Percentiles rank a stretch among this genome's conserved stretches.
phyloP scores from a whole-genome alignment of 2,113 vertebrate genomes.

The Taxidea taxus region DNA sequence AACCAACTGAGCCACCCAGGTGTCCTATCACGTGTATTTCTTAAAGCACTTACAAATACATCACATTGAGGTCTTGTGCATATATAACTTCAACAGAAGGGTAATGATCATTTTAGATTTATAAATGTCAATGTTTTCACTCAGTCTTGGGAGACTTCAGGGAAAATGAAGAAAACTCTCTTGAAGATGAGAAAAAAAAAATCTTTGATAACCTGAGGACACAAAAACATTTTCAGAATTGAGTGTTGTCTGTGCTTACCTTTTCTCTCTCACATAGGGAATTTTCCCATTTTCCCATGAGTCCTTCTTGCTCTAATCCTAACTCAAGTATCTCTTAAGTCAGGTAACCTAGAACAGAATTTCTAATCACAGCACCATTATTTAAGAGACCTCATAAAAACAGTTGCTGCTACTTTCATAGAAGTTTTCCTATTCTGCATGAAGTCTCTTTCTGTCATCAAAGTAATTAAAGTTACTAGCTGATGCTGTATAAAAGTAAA shows the following conservation, averaged over 20 bases:
- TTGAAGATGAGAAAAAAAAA: background rate
- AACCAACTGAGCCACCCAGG: too few species aligned
- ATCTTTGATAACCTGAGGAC: background rate
- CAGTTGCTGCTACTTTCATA: background rate
- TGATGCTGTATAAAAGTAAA: background rate
- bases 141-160: background rate
- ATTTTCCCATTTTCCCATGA: background rate
- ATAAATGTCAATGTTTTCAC: background rate
- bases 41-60: background rate
- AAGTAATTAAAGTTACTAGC: background rate
- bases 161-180: background rate
- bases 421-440: background rate
- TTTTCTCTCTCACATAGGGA: background rate
- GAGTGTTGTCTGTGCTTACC: background rate
- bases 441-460: background rate
- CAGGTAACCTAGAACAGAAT: background rate
- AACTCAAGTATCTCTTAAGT: background rate
- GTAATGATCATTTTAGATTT: background rate
- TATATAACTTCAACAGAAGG: background rate
- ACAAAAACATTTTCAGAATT: background rate
- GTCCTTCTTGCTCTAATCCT: background rate
- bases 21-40: background rate
- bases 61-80: background rate
- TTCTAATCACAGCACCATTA: background rate
- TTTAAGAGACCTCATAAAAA: background rate